phyloP scores from a whole-genome alignment of 2,797 vertebrate genomes.

The Megalops cyprinoides region DNA sequence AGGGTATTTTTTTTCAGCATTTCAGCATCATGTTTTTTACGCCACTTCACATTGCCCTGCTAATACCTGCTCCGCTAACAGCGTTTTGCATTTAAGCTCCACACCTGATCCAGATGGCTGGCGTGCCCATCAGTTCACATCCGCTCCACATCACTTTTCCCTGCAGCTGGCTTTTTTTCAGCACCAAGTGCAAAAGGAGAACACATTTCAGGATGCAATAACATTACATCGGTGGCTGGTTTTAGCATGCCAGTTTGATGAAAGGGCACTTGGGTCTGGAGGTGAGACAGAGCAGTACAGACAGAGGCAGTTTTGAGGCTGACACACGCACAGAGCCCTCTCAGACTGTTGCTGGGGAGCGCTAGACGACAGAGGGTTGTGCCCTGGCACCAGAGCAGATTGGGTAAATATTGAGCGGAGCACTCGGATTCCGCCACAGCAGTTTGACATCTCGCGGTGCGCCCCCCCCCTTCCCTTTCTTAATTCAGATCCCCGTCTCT shows the following conservation, averaged over 20 bases:
- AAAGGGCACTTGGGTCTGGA: too few species aligned
- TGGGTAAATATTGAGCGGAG: too few species aligned
- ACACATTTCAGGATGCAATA: not conserved
- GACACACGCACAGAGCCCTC: too few species aligned
- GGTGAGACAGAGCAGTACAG: not conserved
- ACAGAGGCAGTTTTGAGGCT: too few species aligned
- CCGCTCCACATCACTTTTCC: too few species aligned
- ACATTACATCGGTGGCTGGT: not conserved
- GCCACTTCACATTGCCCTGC: not conserved
- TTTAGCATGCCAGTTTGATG: too few species aligned
- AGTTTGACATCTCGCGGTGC: not conserved
- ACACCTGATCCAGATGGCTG: not conserved
- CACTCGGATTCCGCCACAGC: not conserved
- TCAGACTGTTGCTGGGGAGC: too few species aligned
- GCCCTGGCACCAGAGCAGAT: too few species aligned
- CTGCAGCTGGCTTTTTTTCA: too few species aligned
- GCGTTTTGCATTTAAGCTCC: not conserved
- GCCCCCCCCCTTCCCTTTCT: not conserved
- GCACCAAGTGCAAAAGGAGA: not conserved
- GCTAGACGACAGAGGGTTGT: too few species aligned
- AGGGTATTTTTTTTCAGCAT: too few species aligned
- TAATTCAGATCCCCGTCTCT: conserved; percentile 26
- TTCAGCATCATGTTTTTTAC: not conserved
- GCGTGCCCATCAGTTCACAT: not conserved
- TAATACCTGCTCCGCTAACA: not conserved